Evolutionary conservation across 2,797 vertebrate genomes (phyloP).

Genomic region (Poeciliopsis gracilis): DNA sequence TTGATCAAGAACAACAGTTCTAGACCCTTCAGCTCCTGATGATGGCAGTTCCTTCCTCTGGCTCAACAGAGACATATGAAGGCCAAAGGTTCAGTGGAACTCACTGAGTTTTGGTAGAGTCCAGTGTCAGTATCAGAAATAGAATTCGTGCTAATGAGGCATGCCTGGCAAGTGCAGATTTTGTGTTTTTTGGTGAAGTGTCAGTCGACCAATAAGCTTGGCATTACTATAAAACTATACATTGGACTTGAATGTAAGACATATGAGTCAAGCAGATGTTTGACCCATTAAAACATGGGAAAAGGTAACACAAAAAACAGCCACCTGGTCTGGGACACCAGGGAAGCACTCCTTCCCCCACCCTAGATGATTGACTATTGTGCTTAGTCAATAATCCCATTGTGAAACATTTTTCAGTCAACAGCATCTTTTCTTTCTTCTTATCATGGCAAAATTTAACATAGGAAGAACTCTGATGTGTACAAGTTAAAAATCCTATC

Average conservation of each 20-base stretch:
- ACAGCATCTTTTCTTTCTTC: background rate
- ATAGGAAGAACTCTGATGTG: background rate
- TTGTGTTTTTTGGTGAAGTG: background rate
- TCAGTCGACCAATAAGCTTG: background rate
- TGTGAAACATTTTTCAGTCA: no score
- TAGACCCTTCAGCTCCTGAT: background rate
- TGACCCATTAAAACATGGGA: background rate
- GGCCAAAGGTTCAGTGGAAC: background rate
- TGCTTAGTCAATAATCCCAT: no score
- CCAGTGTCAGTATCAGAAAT: background rate
- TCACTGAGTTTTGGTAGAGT: background rate
- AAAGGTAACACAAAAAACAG: background rate
- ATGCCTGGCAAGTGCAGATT: background rate
- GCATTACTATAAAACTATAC: background rate
- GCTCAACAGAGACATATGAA: background rate
- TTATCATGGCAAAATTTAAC: background rate
- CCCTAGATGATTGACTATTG: no score
- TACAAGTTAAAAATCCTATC: background rate
- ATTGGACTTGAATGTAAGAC: background rate
- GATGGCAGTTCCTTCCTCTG: background rate
- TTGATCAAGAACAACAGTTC: background rate
- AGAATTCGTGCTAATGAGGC: background rate
- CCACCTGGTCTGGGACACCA: no score
- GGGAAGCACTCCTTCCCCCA: no score
- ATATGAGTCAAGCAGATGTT: background rate